These are phyloP conservation scores for Tetramorium parvispinum DNA, from an alignment of 1,140 invertebrate species.

Conservation along the genomic window DNA sequence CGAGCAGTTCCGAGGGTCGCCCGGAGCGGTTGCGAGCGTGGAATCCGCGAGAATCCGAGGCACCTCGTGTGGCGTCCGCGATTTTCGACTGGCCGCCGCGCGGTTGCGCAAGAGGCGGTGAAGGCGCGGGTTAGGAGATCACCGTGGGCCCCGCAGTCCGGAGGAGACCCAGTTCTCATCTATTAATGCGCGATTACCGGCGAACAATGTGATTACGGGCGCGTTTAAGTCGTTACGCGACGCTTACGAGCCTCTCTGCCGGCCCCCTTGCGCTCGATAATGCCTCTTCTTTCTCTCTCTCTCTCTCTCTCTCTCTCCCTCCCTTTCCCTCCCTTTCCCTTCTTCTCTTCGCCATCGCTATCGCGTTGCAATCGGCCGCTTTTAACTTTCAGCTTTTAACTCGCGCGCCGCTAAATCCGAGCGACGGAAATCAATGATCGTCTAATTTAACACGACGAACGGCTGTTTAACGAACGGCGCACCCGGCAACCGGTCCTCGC, in stretches of 20 bases:
- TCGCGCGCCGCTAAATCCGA: slow-evolving; percentile 9
- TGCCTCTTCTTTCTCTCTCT: slow-evolving; percentile 65
- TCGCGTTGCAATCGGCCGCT: slow-evolving; percentile 55
- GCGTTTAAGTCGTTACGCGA: slow-evolving; percentile 79
- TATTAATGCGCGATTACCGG: slow-evolving; percentile 81
- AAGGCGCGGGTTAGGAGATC: slow-evolving; percentile 63
- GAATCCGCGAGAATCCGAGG: slow-evolving; percentile 62
- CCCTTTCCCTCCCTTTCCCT: slow-evolving; percentile 29
- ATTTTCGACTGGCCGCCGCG: slow-evolving; percentile 62
- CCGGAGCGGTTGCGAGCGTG: slow-evolving; percentile 65
- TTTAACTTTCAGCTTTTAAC: slow-evolving; percentile 61
- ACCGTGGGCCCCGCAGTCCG: slow-evolving; percentile 53
- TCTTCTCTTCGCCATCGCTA: slow-evolving; percentile 1
- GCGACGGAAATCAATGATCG: slow-evolving; percentile 42
- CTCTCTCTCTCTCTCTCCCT: slow-evolving; percentile 58
- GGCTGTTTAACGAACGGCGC: slow-evolving; percentile 60
- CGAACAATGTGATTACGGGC: slow-evolving; percentile 80
- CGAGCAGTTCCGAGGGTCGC: slow-evolving; percentile 56
- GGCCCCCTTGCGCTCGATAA: slow-evolving; percentile 44
- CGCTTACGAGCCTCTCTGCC: slow-evolving; percentile 52
- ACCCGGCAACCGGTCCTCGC: slow-evolving; percentile 71
- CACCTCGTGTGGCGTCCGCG: neutral
- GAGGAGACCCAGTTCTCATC: slow-evolving; percentile 81
- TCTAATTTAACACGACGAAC: slow-evolving; percentile 47
- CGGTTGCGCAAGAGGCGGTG: slow-evolving; percentile 67